Percentiles rank a stretch among this genome's conserved stretches.
Conservation (phyloP, 2,888 invertebrate genomes). For the Pterostichus madidus region DNA sequence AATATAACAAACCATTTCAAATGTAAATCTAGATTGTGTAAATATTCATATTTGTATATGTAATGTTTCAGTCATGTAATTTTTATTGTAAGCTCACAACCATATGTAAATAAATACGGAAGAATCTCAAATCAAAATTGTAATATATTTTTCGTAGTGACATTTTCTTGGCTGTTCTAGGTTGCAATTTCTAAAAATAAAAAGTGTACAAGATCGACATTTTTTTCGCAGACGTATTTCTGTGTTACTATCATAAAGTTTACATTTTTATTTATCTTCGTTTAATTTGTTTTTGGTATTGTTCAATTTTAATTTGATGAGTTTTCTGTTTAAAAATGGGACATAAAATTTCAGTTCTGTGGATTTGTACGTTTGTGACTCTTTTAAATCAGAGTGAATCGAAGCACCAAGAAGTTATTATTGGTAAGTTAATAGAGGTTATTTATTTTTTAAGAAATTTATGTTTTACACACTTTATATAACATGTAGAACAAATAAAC, state of each 20-base stretch:
- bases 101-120: conserved; percentile 65
- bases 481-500: too few species aligned
- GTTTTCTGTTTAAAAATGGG: background rate
- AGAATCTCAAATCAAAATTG: conserved; percentile 1
- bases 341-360: conserved; percentile 9
- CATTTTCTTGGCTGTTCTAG: conserved; percentile 46
- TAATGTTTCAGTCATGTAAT: conserved; percentile 49
- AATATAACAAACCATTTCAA: conserved; percentile 9
- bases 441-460: background rate
- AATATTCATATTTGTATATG: conserved; percentile 61
- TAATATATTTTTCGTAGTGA: conserved; percentile 2
- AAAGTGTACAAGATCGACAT: background rate
- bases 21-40: conserved; percentile 57
- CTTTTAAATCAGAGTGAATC: conserved; percentile 11
- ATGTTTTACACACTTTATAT: too few species aligned
- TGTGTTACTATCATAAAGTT: conserved; percentile 11
- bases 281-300: conserved; percentile 12
- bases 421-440: conserved; percentile 30
- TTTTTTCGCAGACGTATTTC: conserved; percentile 39
- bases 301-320: too few species aligned
- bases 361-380: conserved; percentile 31
- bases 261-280: conserved; percentile 22
- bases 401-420: conserved; percentile 39
- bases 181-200: conserved; percentile 55
- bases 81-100: conserved; percentile 50